Percentiles rank a stretch among this genome's conserved stretches.
These are phyloP conservation scores for Molossus alvarezi DNA, from an alignment of 2,797 vertebrate species.

Conservation along the genomic window DNA sequence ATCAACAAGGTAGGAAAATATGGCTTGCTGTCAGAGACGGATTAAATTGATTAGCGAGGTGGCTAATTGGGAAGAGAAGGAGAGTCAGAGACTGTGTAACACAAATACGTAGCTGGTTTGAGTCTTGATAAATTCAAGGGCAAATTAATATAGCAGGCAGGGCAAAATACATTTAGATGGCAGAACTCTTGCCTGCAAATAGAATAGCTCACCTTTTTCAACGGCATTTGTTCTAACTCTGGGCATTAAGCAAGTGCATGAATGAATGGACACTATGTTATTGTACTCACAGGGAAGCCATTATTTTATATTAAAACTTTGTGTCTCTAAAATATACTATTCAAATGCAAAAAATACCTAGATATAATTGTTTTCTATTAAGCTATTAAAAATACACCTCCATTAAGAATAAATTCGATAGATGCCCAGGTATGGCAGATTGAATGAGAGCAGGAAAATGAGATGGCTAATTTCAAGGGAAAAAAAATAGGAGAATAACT, in stretches of 20 bases:
- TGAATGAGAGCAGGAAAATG: constrained; percentile 61
- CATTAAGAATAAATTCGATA: constrained; percentile 60
- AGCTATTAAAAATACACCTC: constrained; percentile 31
- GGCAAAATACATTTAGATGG: constrained; percentile 37
- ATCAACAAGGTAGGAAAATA: constrained; percentile 84
- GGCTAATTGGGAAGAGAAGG: constrained; percentile 81
- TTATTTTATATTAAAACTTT: constrained; percentile 67
- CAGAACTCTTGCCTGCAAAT: constrained; percentile 36
- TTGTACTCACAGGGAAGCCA: constrained; percentile 18
- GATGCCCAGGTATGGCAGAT: constrained; percentile 13
- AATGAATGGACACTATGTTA: constrained; percentile 51
- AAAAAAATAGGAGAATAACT: constrained; percentile 4
- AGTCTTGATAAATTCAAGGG: constrained; percentile 79
- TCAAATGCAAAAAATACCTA: constrained; percentile 65
- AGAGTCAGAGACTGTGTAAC: constrained; percentile 70
- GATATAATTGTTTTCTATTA: constrained; percentile 59
- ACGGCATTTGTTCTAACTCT: constrained; percentile 2
- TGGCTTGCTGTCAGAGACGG: constrained; percentile 81
- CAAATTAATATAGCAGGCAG: constrained; percentile 63
- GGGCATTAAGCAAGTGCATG: constrained; percentile 18
- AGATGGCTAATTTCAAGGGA: constrained; percentile 39
- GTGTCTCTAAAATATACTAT: constrained; percentile 56
- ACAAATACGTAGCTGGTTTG: constrained; percentile 54
- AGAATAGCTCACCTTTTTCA: constrained; percentile 60
- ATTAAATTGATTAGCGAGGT: constrained; percentile 85